Conservation (phyloP, 2,113 vertebrate genomes). For the Dasyprocta punctata region DNA sequence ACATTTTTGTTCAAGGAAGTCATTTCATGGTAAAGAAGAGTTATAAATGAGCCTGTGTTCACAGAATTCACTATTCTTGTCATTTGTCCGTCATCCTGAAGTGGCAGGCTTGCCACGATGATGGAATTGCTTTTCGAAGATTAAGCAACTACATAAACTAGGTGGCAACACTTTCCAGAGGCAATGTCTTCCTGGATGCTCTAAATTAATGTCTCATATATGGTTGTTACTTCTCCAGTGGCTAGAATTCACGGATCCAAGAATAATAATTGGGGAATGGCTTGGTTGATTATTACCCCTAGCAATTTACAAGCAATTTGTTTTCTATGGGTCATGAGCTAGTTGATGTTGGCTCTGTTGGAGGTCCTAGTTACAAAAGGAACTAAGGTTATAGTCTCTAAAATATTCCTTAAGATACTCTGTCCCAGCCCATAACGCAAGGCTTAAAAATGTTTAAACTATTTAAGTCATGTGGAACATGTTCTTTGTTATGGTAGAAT, state of each 20-base stretch:
- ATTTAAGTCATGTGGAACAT: not conserved
- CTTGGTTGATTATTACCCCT: not conserved
- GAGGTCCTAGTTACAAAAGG: not conserved
- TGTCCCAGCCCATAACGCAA: not conserved
- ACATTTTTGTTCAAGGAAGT: conserved; percentile 15
- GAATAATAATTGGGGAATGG: conserved; percentile 14
- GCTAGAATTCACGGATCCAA: not conserved
- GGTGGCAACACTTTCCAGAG: not conserved
- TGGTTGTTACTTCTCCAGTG: not conserved
- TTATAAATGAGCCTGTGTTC: not conserved
- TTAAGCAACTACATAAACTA: not conserved
- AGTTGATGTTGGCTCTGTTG: not conserved
- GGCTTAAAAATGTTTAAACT: not conserved
- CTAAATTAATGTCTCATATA: conserved; percentile 29
- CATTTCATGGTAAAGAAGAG: not conserved
- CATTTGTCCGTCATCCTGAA: not conserved
- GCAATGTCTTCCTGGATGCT: not conserved
- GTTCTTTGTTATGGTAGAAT: not conserved
- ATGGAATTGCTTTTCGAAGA: conserved; percentile 21
- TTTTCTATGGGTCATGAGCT: not conserved
- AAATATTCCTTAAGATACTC: conserved; percentile 5
- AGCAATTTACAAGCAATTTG: not conserved
- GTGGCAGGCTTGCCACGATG: not conserved
- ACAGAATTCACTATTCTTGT: not conserved
- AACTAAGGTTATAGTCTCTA: not conserved